Conservation (phyloP, 2,113 vertebrate genomes). For the Sander vitreus region DNA sequence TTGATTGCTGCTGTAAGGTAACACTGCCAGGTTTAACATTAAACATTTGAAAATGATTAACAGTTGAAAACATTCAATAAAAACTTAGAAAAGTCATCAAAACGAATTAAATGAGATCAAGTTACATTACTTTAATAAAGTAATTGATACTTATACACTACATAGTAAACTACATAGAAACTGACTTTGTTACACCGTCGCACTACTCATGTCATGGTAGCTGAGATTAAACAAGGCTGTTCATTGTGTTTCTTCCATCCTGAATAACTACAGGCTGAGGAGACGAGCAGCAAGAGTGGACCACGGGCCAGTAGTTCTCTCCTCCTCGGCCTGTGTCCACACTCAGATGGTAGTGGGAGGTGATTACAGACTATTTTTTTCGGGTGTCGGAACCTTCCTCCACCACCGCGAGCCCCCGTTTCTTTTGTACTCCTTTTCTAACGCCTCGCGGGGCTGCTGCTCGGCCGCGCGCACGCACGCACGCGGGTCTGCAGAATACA, state of each 20-base stretch:
- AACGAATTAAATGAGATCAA: too few species aligned
- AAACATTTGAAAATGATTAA: too few species aligned
- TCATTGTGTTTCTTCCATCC: constrained; percentile 25
- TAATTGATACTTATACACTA: too few species aligned
- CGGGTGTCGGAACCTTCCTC: constrained; percentile 27
- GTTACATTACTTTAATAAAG: too few species aligned
- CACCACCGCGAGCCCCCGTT: constrained; percentile 19
- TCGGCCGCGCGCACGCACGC: constrained; percentile 53
- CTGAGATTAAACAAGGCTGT: constrained; percentile 27
- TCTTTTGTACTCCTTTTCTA: constrained; percentile 73
- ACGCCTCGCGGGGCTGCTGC: constrained; percentile 55
- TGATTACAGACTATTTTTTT: constrained; percentile 14
- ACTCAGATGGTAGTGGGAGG: not conserved
- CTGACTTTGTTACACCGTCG: not conserved
- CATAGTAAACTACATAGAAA: not conserved
- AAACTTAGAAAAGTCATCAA: too few species aligned
- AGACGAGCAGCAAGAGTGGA: not conserved
- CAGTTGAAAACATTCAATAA: too few species aligned
- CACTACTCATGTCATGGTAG: not conserved
- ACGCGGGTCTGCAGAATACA: constrained; percentile 74
- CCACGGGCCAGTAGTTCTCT: not conserved
- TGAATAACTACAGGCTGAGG: constrained; percentile 39
- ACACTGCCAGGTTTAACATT: too few species aligned
- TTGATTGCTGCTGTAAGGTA: too few species aligned
- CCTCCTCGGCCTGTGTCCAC: not conserved